phyloP scores from a whole-genome alignment of 2,797 vertebrate species.

The Apodemus agrarius region DNA sequence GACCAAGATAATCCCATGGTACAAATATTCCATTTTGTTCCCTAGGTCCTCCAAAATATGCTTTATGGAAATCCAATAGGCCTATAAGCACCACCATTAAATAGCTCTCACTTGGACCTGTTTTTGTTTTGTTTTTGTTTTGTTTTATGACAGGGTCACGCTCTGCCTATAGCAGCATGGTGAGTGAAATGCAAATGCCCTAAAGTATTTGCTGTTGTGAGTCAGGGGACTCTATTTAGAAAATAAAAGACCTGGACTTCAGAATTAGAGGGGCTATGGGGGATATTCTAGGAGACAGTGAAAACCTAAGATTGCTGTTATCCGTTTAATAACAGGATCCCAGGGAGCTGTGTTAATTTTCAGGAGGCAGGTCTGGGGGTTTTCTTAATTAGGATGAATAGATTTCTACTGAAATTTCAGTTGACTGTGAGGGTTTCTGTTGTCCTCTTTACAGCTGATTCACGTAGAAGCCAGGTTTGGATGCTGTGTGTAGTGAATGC shows the following conservation, averaged over 20 bases:
- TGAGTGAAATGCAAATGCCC: constrained; percentile 73
- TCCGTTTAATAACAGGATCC: constrained; percentile 67
- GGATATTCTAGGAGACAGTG: not conserved
- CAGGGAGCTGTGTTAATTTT: constrained; percentile 71
- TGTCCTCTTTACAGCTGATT: constrained; percentile 62
- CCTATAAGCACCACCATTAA: not conserved
- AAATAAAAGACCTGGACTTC: not conserved
- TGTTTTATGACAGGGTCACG: constrained; percentile 46
- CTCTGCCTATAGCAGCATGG: constrained; percentile 55
- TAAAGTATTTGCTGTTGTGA: constrained; percentile 56
- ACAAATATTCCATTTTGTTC: constrained; percentile 56
- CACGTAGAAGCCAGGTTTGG: constrained; percentile 51
- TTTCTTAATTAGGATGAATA: constrained; percentile 77
- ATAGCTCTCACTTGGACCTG: constrained; percentile 58
- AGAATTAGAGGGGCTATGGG: not conserved
- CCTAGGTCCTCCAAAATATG: constrained; percentile 48
- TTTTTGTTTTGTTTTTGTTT: too few species aligned
- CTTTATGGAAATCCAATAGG: constrained; percentile 59
- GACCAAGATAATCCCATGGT: constrained; percentile 14
- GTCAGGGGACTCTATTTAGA: constrained; percentile 64
- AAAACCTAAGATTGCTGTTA: constrained; percentile 34
- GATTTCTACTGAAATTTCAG: constrained; percentile 69
- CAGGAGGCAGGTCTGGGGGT: constrained; percentile 59
- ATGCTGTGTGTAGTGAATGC: constrained; percentile 62
- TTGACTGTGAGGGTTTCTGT: constrained; percentile 62